phyloP scores from a whole-genome alignment of 2,888 invertebrate species.

The Rotaria macrura region DNA sequence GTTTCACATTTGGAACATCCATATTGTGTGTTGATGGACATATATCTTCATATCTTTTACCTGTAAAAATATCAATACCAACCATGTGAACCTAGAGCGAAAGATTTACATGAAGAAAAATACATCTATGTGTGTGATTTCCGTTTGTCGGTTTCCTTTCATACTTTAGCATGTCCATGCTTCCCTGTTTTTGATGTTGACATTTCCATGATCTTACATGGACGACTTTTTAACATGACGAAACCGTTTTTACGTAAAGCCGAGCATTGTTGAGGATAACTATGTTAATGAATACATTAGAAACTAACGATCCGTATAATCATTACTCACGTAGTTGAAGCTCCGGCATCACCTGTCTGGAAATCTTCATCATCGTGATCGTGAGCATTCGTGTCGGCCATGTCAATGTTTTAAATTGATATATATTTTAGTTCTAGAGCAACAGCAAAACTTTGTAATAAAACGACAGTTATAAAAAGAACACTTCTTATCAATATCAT shows the following conservation, averaged over 20 bases:
- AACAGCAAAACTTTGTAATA: no score
- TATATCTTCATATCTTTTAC: constrained; percentile 93
- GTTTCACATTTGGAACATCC: constrained; percentile 96
- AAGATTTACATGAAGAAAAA: no score
- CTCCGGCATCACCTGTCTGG: constrained; percentile 23
- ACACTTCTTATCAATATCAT: no score
- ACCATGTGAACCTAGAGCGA: constrained; percentile 63
- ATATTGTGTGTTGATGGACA: constrained; percentile 99
- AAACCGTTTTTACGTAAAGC: constrained; percentile 97
- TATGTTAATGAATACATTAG: constrained; percentile 55
- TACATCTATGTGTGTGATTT: no score
- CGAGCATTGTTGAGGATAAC: constrained; percentile 87
- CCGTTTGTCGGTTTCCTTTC: no score
- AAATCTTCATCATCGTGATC: constrained; percentile 23
- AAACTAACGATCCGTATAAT: not conserved
- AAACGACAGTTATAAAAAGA: no score
- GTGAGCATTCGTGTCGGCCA: not conserved
- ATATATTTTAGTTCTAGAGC: not conserved
- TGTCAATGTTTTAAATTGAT: not conserved
- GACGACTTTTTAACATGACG: constrained; percentile 88
- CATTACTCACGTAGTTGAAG: constrained; percentile 18
- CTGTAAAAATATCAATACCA: constrained; percentile 81
- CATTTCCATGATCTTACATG: constrained; percentile 99
- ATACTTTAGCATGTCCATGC: constrained; percentile 89
- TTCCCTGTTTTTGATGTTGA: constrained; percentile 99